Evolutionary conservation across 2,113 vertebrate genomes (phyloP).

Genomic region (Anarrhichthys ocellatus): DNA sequence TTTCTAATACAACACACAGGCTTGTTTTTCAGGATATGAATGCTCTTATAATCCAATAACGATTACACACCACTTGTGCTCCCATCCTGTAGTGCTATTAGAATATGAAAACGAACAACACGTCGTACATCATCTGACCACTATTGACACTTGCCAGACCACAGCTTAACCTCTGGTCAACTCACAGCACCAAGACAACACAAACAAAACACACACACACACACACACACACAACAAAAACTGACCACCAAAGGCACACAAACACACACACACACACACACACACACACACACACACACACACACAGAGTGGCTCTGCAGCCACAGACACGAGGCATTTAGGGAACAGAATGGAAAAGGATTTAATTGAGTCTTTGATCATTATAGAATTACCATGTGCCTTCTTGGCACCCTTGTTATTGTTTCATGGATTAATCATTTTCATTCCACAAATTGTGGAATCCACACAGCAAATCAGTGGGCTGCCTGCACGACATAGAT

Average conservation of each 20-base stretch:
- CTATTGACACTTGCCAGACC: conserved; percentile 52
- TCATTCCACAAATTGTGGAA: conserved; percentile 78
- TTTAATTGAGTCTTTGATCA: conserved; percentile 80
- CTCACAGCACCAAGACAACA: conserved; percentile 26
- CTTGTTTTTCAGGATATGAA: conserved; percentile 33
- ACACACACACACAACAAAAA: conserved; percentile 21
- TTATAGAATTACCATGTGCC: conserved; percentile 77
- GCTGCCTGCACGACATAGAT: conserved; percentile 75
- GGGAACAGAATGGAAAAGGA: conserved; percentile 70
- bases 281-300: conserved; percentile 12
- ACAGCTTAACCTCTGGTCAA: conserved; percentile 52
- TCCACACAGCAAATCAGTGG: conserved; percentile 72
- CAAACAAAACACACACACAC: conserved; percentile 13
- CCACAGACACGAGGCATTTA: conserved; percentile 66
- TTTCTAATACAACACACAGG: conserved; percentile 27
- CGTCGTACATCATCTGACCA: conserved; percentile 52
- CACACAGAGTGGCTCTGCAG: conserved; percentile 38
- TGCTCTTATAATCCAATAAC: conserved; percentile 36
- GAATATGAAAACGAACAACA: conserved; percentile 39
- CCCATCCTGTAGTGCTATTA: conserved; percentile 23
- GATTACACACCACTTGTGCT: conserved; percentile 31
- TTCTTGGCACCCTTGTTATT: conserved; percentile 77
- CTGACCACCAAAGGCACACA: conserved; percentile 17
- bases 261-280: conserved; percentile 30
- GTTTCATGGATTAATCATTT: conserved; percentile 81